These are phyloP conservation scores for Thamnaconus septentrionalis DNA, from an alignment of 2,113 vertebrate genomes.

Conservation along the genomic window DNA sequence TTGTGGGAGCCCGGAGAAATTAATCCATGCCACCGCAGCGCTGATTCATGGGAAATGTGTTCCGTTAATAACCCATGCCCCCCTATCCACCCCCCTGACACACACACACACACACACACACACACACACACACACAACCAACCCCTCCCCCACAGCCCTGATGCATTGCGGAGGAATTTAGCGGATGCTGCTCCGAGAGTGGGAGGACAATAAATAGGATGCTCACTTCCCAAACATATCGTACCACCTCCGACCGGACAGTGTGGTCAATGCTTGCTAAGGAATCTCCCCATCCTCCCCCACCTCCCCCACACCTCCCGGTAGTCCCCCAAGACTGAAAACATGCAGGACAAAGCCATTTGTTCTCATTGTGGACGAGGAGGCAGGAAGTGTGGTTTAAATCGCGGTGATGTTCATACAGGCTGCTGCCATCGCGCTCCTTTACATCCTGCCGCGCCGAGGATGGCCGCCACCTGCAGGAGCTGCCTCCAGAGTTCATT, in stretches of 20 bases:
- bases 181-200: slow-evolving; percentile 30
- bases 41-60: slow-evolving; percentile 48
- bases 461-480: slow-evolving; percentile 54
- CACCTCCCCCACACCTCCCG: slow-evolving; percentile 1
- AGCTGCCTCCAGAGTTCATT: slow-evolving; percentile 27
- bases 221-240: slow-evolving; percentile 44
- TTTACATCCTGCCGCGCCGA: slow-evolving; percentile 56
- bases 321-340: slow-evolving; percentile 15
- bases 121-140: too few relatives aligned
- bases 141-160: neutral
- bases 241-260: slow-evolving; percentile 12
- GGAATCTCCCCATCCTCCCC: neutral
- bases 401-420: slow-evolving; percentile 48
- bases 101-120: too few relatives aligned
- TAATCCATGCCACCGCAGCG: slow-evolving; percentile 19
- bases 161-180: slow-evolving; percentile 54
- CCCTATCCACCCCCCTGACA: too few relatives aligned
- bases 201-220: slow-evolving; percentile 46
- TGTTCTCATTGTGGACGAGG: slow-evolving; percentile 44
- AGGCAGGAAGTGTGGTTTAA: slow-evolving; percentile 54
- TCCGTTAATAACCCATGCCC: slow-evolving; percentile 7
- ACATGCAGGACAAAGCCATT: slow-evolving; percentile 35
- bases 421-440: slow-evolving; percentile 25
- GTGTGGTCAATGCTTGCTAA: neutral
- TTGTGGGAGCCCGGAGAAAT: slow-evolving; percentile 9